Evolutionary conservation across 2,888 invertebrate species (phyloP).

Genomic region (Diloba caeruleocephala): DNA sequence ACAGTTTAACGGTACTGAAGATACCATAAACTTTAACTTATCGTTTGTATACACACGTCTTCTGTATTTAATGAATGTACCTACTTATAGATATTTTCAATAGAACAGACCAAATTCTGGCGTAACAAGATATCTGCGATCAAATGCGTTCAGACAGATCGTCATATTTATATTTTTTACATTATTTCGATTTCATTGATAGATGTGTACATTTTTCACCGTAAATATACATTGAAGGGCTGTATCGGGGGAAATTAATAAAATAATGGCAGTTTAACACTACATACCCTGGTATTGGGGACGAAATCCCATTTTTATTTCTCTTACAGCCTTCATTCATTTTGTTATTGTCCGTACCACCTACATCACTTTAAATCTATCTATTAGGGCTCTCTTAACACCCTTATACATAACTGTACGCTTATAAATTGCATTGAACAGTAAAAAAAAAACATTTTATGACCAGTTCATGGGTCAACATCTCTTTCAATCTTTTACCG

Average conservation of each 20-base stretch:
- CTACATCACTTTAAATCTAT: slow-evolving; percentile 54
- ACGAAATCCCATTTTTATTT: slow-evolving; percentile 76
- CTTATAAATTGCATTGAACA: not conserved
- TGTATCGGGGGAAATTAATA: slow-evolving; percentile 37
- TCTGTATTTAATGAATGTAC: no score
- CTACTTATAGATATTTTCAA: no score
- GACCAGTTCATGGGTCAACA: not conserved
- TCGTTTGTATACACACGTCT: no score
- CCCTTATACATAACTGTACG: not conserved
- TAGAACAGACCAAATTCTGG: no score
- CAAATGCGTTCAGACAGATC: no score
- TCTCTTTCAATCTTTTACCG: no score
- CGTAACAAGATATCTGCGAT: no score
- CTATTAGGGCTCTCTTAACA: slow-evolving; percentile 47
- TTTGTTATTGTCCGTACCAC: slow-evolving; percentile 84
- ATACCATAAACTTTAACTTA: no score
- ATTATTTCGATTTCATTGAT: no score
- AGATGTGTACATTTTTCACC: slow-evolving; percentile 6
- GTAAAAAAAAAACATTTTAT: not conserved
- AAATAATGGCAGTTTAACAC: slow-evolving; percentile 71
- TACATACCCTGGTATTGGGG: slow-evolving; percentile 86
- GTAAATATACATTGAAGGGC: slow-evolving; percentile 18
- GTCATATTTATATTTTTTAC: no score
- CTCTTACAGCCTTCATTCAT: slow-evolving; percentile 83
- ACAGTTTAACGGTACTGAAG: no score